Base-by-base conservation (phyloP, 2,797 vertebrate genomes). In the Coranthus polyacanthus region DNA sequence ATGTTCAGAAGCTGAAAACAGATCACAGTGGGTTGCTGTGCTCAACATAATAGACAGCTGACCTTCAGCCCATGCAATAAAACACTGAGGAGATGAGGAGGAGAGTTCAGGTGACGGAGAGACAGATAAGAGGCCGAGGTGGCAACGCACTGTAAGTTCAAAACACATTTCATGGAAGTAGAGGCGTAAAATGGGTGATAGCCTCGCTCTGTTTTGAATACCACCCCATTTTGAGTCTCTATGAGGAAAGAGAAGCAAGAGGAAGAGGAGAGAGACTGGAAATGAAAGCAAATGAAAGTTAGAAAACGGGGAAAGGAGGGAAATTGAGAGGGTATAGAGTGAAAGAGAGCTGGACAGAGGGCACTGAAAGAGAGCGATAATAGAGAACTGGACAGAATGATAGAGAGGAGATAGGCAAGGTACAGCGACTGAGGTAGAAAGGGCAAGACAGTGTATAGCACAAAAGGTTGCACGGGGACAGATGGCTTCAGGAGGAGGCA, bases 391-490 rank as follows among this genome's bases (percentile, higher is more conserved):
- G 52, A 63, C 22, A 29, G 56, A 61, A 18, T 60, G 67, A 72
- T 67, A 37, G 61, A 77, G 60, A 72, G 59, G 24, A 82, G 59
- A 76, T 68, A 61, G 53, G 38, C 38, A 56, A 41, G 37, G 50
- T 55, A 52, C 57, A 49, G 53, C 44, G 66, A 65, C 70, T 47
- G 51, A 49, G 44, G 34, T 29, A 58, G 56, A 61, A 41, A 70
- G 75, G 68, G 46, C 26, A 53, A 34, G 60, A 70, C 39, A 72
- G 62, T 17, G 56, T 36, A 56, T 26, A 18, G 65, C 38, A 79
- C 65, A 68, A 66, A 79, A 57, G 73, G 64, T 75, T 73, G 55
- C 0, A 2, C 12, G 3, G 42, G 65, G 61, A 83, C 75, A 79
- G 75, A 67, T 46, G 67, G 76, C 62, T 74, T 54, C 52, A 68